Conservation (phyloP, 2,888 invertebrate genomes). For the Argyra leucocephala region DNA sequence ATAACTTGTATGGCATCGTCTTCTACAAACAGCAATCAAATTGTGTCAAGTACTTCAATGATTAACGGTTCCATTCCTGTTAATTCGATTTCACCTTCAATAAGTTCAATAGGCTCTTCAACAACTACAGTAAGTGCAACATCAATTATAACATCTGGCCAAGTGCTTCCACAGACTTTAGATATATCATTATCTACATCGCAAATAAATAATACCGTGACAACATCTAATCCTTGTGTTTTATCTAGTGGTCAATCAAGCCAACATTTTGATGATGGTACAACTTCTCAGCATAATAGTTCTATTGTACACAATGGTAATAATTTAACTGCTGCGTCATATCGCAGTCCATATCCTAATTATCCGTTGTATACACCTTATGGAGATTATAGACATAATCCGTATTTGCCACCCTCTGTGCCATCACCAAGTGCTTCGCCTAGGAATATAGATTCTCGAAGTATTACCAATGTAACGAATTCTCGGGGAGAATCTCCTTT, state of each 20-base stretch:
- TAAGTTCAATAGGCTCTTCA: constrained; percentile 31
- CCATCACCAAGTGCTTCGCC: constrained; percentile 57
- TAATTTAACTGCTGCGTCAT: constrained; percentile 37
- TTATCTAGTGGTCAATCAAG: constrained; percentile 29
- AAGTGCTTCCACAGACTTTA: constrained; percentile 22
- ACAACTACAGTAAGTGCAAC: constrained; percentile 34
- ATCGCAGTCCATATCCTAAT: constrained; percentile 42
- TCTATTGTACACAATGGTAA: constrained; percentile 25
- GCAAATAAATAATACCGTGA: constrained; percentile 39
- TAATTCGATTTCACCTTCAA: constrained; percentile 41
- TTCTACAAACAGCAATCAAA: constrained; percentile 14
- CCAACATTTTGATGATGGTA: not conserved
- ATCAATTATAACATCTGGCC: constrained; percentile 31
- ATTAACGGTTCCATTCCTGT: constrained; percentile 23
- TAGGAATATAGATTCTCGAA: constrained; percentile 49
- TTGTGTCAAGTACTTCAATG: constrained; percentile 9
- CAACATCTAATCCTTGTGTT: constrained; percentile 43
- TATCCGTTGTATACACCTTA: constrained; percentile 67
- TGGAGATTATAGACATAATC: constrained; percentile 65
- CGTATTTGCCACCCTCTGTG: constrained; percentile 55
- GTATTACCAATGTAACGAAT: constrained; percentile 22
- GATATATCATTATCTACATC: constrained; percentile 36
- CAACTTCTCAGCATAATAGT: constrained; percentile 25
- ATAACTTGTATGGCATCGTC: constrained; percentile 41
- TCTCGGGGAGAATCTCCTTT: constrained; percentile 32